These are phyloP conservation scores for Tetrax tetrax DNA, from an alignment of 2,113 vertebrate genomes.

Conservation along the genomic window DNA sequence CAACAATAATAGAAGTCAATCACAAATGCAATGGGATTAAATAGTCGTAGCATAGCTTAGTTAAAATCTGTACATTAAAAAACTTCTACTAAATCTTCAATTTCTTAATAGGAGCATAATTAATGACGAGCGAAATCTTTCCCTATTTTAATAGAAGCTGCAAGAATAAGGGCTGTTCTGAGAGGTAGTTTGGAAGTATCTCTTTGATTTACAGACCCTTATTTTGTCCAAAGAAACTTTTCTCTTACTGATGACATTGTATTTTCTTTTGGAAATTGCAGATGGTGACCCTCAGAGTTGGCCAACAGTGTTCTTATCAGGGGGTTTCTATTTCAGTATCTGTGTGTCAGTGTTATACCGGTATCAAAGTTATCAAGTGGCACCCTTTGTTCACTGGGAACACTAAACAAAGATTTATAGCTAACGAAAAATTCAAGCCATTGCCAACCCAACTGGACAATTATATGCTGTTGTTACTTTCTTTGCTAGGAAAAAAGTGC, in stretches of 20 bases:
- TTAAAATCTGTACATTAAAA: background rate
- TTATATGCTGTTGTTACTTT: conserved; percentile 5
- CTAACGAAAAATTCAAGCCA: conserved; percentile 12
- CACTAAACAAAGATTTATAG: conserved; percentile 35
- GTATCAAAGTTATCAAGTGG: conserved; percentile 4
- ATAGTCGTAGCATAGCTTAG: background rate
- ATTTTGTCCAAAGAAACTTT: background rate
- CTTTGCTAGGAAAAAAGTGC: conserved; percentile 20
- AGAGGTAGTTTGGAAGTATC: background rate
- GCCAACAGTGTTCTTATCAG: conserved; percentile 10
- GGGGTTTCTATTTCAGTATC: conserved; percentile 31
- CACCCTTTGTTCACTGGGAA: background rate
- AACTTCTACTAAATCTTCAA: background rate
- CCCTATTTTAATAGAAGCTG: background rate
- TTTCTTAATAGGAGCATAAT: background rate
- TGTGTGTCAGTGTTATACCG: background rate
- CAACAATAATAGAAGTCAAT: background rate
- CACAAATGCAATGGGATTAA: background rate
- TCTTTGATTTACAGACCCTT: background rate
- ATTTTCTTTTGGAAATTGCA: conserved; percentile 35
- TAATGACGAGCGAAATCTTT: background rate
- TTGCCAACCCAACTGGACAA: background rate
- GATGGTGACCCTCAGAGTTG: background rate
- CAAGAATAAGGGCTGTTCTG: background rate
- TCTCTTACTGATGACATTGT: background rate